These are phyloP conservation scores for Xiphophorus maculatus DNA, from an alignment of 2,113 vertebrate genomes.

Conservation along the genomic window DNA sequence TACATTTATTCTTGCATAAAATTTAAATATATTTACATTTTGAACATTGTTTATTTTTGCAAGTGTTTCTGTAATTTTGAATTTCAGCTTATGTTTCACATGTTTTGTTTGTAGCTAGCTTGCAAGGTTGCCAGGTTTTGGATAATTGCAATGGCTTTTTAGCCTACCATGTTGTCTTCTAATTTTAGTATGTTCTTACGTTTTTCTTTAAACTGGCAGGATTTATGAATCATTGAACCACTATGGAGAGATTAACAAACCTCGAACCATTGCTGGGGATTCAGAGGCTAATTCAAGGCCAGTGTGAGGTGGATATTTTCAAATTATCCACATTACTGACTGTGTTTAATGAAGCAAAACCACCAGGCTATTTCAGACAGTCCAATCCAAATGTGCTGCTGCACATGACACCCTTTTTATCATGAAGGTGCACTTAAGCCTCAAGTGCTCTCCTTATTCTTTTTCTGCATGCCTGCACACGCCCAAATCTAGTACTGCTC, in stretches of 20 bases:
- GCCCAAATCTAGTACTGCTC: not conserved
- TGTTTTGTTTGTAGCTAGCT: not conserved
- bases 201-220: not conserved
- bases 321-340: not conserved
- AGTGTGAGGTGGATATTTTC: not conserved
- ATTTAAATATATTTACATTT: no score
- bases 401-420: conserved; percentile 18
- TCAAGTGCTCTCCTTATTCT: not conserved
- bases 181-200: not conserved
- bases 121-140: not conserved
- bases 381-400: not conserved
- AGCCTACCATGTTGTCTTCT: not conserved
- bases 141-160: not conserved
- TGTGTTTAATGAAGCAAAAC: conserved; percentile 5
- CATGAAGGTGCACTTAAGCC: not conserved
- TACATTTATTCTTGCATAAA: no score
- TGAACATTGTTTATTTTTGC: not conserved
- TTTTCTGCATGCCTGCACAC: conserved; percentile 9
- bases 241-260: not conserved
- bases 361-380: not conserved
- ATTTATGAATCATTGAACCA: not conserved
- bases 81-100: not conserved
- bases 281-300: not conserved
- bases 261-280: not conserved
- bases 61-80: not conserved